A percentile compares a stretch with the other conserved stretches of the same genome.
Conservation (phyloP, 2,888 invertebrate species). For the Hydriomena furcata region DNA sequence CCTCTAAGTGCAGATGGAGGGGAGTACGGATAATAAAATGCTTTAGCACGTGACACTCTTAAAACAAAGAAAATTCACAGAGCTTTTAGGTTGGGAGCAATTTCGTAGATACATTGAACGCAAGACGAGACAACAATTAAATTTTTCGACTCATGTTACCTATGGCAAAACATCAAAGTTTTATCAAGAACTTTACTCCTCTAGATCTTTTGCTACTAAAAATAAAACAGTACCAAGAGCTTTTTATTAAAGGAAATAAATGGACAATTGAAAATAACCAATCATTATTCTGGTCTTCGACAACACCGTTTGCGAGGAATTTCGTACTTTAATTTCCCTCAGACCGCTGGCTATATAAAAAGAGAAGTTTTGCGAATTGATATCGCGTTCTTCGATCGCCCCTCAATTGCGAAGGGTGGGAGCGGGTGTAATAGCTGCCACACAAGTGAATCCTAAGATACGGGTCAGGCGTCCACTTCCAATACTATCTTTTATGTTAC, state of each 20-base stretch:
- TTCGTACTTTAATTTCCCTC: conserved; percentile 57
- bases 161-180: too few relatives aligned
- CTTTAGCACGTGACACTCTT: conserved; percentile 69
- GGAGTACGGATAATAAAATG: conserved; percentile 66
- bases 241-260: too few relatives aligned
- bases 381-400: conserved; percentile 62
- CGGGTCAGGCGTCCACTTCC: conserved; percentile 28
- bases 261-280: not conserved
- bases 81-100: conserved; percentile 52
- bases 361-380: conserved; percentile 60
- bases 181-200: too few relatives aligned
- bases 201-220: too few relatives aligned
- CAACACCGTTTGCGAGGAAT: conserved; percentile 33
- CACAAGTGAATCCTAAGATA: conserved; percentile 51
- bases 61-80: conserved; percentile 62
- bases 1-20: conserved; percentile 26
- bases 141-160: not conserved
- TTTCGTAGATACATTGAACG: conserved; percentile 26
- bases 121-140: conserved; percentile 5
- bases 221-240: too few relatives aligned
- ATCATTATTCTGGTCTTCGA: conserved; percentile 33
- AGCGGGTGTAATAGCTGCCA: conserved; percentile 56
- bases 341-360: conserved; percentile 43
- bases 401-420: conserved; percentile 44
- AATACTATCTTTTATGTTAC: conserved; percentile 27